A percentile compares a stretch with the other conserved stretches of the same genome.
These are phyloP conservation scores for Hydrolagus affinis DNA, from an alignment of 2,113 vertebrate genomes.

Conservation along the genomic window DNA sequence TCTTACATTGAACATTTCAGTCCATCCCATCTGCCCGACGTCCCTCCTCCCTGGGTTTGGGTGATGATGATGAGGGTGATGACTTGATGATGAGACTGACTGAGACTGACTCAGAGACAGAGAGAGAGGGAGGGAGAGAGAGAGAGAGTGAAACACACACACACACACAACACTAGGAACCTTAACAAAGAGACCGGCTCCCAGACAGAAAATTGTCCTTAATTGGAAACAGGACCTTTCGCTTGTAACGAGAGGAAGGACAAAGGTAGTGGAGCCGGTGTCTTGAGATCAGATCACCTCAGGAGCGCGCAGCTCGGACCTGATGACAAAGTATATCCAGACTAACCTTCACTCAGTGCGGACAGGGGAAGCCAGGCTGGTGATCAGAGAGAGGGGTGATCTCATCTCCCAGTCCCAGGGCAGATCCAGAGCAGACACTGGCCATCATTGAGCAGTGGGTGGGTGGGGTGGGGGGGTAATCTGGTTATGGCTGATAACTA, in stretches of 20 bases:
- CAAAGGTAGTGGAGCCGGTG: conserved; percentile 4
- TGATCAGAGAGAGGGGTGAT: background rate
- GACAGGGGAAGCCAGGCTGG: background rate
- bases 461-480: no score
- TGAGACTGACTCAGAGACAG: background rate
- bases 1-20: no score
- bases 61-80: background rate
- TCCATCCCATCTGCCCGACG: no score
- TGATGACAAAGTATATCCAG: conserved; percentile 26
- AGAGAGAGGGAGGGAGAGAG: background rate
- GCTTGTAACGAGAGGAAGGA: conserved; percentile 1
- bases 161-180: no score
- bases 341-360: conserved; percentile 27
- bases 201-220: background rate
- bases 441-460: no score
- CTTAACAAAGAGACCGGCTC: background rate
- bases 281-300: no score
- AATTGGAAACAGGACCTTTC: conserved; percentile 28
- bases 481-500: conserved; percentile 2
- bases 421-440: background rate
- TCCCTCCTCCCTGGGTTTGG: background rate
- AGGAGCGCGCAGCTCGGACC: conserved; percentile 23
- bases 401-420: background rate
- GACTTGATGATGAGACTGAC: background rate
- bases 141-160: background rate